Percentiles rank a stretch among this genome's conserved stretches.
Conservation (phyloP, 2,888 invertebrate genomes). For the Netelia fuscicornis region DNA sequence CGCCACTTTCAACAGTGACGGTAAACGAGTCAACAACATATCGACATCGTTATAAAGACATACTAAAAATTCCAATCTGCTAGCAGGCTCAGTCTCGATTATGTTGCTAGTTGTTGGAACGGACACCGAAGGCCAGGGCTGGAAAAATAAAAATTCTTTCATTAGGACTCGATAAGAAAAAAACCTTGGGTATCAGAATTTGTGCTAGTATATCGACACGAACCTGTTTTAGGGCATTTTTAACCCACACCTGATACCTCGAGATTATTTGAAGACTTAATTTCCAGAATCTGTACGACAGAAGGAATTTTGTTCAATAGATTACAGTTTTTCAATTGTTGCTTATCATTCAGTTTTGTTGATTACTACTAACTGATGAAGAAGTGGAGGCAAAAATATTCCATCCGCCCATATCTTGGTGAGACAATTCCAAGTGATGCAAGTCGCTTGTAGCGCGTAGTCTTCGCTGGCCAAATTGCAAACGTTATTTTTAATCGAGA, state of each 20-base stretch:
- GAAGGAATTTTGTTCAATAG: background rate
- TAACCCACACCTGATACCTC: constrained; percentile 92
- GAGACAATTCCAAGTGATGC: constrained; percentile 86
- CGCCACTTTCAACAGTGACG: constrained; percentile 77
- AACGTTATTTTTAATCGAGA: constrained; percentile 75
- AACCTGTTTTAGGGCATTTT: constrained; percentile 80
- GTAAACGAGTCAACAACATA: constrained; percentile 80
- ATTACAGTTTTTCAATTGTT: background rate
- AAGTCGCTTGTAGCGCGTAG: constrained; percentile 84
- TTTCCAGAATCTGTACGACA: constrained; percentile 92
- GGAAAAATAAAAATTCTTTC: constrained; percentile 8
- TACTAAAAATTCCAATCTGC: constrained; percentile 82
- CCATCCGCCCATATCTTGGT: constrained; percentile 91
- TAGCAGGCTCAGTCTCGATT: constrained; percentile 73
- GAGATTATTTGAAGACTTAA: constrained; percentile 93
- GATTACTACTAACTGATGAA: constrained; percentile 85
- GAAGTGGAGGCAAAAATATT: constrained; percentile 91
- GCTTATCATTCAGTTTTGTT: background rate
- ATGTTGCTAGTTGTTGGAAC: constrained; percentile 74
- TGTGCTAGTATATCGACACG: background rate
- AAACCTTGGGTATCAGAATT: background rate
- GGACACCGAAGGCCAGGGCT: constrained; percentile 76
- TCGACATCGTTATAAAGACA: constrained; percentile 84
- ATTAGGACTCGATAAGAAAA: too few species aligned
- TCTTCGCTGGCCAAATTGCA: constrained; percentile 70